A percentile compares a stretch with the other conserved stretches of the same genome.
Evolutionary conservation across 2,113 vertebrate genomes (phyloP).

Genomic region (Mola mola): DNA sequence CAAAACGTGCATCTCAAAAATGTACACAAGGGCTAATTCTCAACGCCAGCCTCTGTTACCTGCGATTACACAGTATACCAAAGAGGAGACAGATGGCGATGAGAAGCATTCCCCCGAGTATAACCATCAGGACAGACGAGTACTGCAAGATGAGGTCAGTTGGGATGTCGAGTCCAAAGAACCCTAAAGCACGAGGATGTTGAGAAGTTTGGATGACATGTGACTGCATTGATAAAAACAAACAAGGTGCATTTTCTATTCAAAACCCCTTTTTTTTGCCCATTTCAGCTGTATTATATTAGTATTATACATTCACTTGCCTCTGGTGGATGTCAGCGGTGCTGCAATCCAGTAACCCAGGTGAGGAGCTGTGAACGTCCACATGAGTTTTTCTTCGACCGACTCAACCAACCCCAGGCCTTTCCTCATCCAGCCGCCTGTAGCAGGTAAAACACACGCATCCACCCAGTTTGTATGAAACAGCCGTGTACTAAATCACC

Average conservation of each 20-base stretch:
- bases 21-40: no score
- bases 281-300: not conserved
- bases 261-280: no score
- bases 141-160: constrained; percentile 85
- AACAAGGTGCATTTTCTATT: no score
- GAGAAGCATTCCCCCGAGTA: constrained; percentile 85
- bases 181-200: constrained; percentile 67
- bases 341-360: constrained; percentile 92
- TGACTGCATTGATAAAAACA: not conserved
- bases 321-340: constrained; percentile 82
- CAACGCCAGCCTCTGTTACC: constrained; percentile 79
- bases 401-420: constrained; percentile 84
- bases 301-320: constrained; percentile 67
- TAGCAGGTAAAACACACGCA: not conserved
- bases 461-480: no score
- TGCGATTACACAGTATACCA: constrained; percentile 85
- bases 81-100: constrained; percentile 83
- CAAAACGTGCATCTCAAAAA: not conserved
- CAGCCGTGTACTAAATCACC: no score
- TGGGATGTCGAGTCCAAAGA: constrained; percentile 74
- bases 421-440: constrained; percentile 88
- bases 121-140: constrained; percentile 83
- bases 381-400: constrained; percentile 78
- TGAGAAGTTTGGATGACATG: not conserved
- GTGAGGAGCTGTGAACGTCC: constrained; percentile 87